These are phyloP conservation scores for Coreoperca whiteheadi DNA, from an alignment of 2,113 vertebrate genomes.

Conservation along the genomic window DNA sequence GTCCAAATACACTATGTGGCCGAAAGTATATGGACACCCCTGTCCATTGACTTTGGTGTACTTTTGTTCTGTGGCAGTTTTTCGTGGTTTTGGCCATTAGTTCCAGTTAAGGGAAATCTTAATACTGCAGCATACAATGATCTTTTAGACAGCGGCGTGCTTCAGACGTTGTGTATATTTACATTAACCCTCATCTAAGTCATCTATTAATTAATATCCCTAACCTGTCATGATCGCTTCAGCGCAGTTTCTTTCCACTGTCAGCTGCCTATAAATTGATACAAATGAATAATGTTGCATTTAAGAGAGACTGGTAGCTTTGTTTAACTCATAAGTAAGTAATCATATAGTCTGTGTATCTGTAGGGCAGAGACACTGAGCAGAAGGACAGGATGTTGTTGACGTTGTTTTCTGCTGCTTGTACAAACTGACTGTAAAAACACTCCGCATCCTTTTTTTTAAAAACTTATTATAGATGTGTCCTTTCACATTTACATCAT, in stretches of 20 bases:
- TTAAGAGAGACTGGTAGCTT: background rate
- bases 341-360: background rate
- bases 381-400: background rate
- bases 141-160: background rate
- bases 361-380: background rate
- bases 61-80: no score
- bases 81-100: no score
- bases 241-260: no score
- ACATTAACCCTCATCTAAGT: background rate
- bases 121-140: background rate
- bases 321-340: background rate
- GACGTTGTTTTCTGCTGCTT: no score
- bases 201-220: background rate
- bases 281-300: background rate
- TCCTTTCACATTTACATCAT: background rate
- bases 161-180: background rate
- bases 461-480: background rate
- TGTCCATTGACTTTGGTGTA: no score
- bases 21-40: background rate
- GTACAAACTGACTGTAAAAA: background rate
- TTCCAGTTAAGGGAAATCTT: no score
- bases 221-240: no score
- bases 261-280: background rate
- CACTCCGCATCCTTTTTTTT: background rate
- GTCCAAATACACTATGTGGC: background rate